These are phyloP conservation scores for Harmothoe impar DNA, from an alignment of 2,888 invertebrate species.

Conservation along the genomic window DNA sequence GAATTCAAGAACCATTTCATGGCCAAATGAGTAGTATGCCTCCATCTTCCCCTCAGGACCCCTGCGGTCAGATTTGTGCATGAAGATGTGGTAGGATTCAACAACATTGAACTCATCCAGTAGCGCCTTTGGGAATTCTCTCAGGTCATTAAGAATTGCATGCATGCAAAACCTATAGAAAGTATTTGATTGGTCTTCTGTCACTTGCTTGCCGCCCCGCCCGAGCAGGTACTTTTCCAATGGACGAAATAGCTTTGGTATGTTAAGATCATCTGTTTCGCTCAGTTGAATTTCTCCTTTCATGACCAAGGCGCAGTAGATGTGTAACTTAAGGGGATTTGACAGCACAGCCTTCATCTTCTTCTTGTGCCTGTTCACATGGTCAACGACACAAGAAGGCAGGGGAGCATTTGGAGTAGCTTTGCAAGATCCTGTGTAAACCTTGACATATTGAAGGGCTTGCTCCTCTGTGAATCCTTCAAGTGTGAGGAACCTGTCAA, in stretches of 20 bases:
- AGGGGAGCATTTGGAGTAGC: not conserved
- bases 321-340: not conserved
- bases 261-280: not conserved
- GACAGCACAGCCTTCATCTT: not conserved
- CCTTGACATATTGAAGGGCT: not conserved
- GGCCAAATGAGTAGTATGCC: not conserved
- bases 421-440: not conserved
- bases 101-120: not conserved
- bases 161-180: not conserved
- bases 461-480: not conserved
- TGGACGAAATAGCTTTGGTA: not conserved
- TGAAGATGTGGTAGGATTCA: not conserved
- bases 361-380: not conserved
- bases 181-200: not conserved
- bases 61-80: not conserved
- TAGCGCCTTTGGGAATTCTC: not conserved
- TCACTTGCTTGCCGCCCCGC: not conserved
- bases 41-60: not conserved
- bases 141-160: not conserved
- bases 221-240: not conserved
- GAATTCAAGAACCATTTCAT: not conserved
- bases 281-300: not conserved
- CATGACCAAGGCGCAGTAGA: not conserved
- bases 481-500: not conserved
- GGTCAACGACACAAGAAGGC: too few species aligned